Evolutionary conservation across 2,888 invertebrate species (phyloP).

Genomic region (Drosophila neoperkinsi): DNA sequence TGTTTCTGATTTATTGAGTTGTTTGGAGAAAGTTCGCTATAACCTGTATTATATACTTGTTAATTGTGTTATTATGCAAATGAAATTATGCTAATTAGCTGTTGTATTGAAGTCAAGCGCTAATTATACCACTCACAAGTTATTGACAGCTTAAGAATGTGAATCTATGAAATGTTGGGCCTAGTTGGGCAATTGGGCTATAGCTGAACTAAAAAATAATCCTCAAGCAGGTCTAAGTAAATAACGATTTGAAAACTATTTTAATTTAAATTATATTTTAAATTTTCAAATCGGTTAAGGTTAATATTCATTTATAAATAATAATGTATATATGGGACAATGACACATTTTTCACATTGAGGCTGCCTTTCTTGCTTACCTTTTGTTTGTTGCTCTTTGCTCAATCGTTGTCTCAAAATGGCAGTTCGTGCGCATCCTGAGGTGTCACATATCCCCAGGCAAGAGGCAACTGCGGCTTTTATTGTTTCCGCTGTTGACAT

Average conservation of each 20-base stretch:
- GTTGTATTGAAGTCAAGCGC: background rate
- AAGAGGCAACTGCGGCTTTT: conserved; percentile 75
- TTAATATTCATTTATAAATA: background rate
- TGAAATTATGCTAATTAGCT: background rate
- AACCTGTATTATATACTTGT: background rate
- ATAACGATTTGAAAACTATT: background rate
- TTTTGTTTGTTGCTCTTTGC: conserved; percentile 21
- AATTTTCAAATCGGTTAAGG: background rate
- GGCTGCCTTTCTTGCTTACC: conserved; percentile 16
- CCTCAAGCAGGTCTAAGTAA: background rate
- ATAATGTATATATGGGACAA: conserved; percentile 16
- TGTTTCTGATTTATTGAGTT: background rate
- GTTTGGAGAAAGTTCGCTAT: background rate
- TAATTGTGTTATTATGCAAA: background rate
- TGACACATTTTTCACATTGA: conserved; percentile 42
- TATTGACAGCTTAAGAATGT: background rate
- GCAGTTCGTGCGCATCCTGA: conserved; percentile 45
- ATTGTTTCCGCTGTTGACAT: conserved; percentile 80
- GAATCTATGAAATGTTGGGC: background rate
- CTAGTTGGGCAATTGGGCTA: background rate
- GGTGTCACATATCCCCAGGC: conserved; percentile 53
- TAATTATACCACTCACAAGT: background rate
- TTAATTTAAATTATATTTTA: background rate
- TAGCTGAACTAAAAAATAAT: background rate
- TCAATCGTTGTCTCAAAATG: conserved; percentile 43